phyloP scores from a whole-genome alignment of 23 tunicate species.

The Halocynthia aurantium region DNA sequence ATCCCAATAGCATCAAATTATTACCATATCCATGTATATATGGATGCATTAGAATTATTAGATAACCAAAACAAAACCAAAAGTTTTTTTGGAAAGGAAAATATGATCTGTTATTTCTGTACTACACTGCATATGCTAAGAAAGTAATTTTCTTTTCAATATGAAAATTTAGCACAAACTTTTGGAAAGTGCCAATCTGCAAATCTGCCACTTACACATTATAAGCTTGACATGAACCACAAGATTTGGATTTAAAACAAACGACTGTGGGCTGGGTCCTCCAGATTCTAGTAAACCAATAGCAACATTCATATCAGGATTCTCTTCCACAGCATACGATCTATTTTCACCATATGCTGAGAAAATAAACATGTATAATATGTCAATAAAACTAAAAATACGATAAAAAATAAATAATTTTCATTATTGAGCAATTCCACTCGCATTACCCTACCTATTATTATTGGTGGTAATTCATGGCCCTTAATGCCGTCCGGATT shows the following conservation, averaged over 20 bases:
- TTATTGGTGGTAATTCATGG: conserved; percentile 21
- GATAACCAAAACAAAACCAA: no score
- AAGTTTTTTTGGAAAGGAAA: no score
- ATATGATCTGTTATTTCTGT: no score
- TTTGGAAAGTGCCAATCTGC: background rate
- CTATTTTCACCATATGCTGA: conserved; percentile 52
- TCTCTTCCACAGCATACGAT: conserved; percentile 33
- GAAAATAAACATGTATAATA: background rate
- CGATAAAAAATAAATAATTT: background rate
- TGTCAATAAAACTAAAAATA: conserved; percentile 1
- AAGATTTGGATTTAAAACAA: conserved; percentile 62
- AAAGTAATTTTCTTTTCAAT: background rate
- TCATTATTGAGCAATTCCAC: no score
- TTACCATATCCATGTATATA: no score
- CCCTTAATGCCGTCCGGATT: no score
- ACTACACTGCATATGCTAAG: no score
- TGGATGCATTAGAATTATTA: no score
- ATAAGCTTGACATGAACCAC: conserved; percentile 38
- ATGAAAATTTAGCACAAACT: background rate
- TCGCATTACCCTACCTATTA: conserved; percentile 21
- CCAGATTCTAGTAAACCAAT: conserved; percentile 30
- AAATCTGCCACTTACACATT: conserved; percentile 35
- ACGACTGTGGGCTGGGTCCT: conserved; percentile 15
- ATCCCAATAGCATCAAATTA: no score
- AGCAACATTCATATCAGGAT: conserved; percentile 40